phyloP scores from a whole-genome alignment of 2,797 vertebrate genomes.

The Chaunax sp. region DNA sequence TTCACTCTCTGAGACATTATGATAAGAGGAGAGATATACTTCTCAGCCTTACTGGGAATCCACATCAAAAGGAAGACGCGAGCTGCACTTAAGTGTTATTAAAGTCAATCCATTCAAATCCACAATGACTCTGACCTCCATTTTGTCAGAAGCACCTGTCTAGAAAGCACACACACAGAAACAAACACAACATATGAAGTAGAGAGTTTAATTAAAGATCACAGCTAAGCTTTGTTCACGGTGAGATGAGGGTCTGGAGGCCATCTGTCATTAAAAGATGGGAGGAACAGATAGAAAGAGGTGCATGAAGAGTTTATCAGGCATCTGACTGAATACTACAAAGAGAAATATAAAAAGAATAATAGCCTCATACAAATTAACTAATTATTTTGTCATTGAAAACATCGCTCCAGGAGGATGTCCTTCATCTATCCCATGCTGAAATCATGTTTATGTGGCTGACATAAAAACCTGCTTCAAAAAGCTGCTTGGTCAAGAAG shows the following conservation, averaged over 20 bases:
- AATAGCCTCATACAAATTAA: not conserved
- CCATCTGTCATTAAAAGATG: not conserved
- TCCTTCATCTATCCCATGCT: no score
- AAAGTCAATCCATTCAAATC: not conserved
- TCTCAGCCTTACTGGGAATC: not conserved
- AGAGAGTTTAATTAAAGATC: not conserved
- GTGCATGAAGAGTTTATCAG: not conserved
- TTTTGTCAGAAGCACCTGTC: not conserved
- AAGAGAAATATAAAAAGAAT: no score
- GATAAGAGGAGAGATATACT: not conserved
- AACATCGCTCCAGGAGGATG: no score
- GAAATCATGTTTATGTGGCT: not conserved
- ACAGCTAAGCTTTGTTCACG: not conserved
- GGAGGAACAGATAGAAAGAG: not conserved
- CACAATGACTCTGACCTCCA: not conserved
- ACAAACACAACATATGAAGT: not conserved
- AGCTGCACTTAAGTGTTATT: not conserved
- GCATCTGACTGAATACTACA: not conserved
- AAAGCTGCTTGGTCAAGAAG: not conserved
- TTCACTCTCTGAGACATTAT: not conserved
- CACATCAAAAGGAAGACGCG: constrained; percentile 1
- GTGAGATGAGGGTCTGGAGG: not conserved
- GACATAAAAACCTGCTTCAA: not conserved
- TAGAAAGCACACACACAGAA: not conserved
- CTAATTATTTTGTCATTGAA: no score